Percentiles rank a stretch among this genome's conserved stretches.
These are phyloP conservation scores for Salmo trutta DNA, from an alignment of 2,797 vertebrate genomes.

Conservation along the genomic window DNA sequence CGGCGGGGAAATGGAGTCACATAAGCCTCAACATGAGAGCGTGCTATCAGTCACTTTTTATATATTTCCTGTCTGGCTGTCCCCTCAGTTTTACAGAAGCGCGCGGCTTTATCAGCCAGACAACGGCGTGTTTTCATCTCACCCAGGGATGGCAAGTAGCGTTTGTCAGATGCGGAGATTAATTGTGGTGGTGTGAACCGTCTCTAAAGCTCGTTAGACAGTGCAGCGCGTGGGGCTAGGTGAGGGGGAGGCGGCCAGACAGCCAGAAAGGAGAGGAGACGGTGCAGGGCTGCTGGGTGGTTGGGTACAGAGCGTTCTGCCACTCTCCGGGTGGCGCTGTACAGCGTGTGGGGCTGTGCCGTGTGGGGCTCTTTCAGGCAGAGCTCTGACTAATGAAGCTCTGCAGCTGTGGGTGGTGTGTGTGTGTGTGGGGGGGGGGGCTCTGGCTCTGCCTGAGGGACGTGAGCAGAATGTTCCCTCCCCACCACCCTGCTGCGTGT, in stretches of 20 bases:
- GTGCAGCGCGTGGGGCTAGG: background rate
- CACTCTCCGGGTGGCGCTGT: conserved; percentile 49
- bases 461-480: background rate
- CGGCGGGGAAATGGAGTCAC: background rate
- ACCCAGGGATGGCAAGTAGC: background rate
- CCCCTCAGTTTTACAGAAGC: background rate
- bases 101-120: background rate
- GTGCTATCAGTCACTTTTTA: background rate
- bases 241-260: background rate
- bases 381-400: conserved; percentile 57
- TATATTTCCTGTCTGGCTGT: background rate
- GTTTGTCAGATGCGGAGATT: conserved; percentile 20
- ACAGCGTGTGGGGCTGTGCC: background rate
- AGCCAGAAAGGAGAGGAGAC: background rate
- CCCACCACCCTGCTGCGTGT: conserved; percentile 4
- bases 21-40: background rate
- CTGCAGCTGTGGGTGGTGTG: conserved; percentile 1
- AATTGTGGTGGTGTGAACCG: conserved; percentile 24
- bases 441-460: background rate
- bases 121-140: background rate
- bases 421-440: background rate
- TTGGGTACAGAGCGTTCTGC: conserved; percentile 48
- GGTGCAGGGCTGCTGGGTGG: conserved; percentile 26
- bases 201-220: conserved; percentile 23
- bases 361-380: conserved; percentile 16